Evolutionary conservation across 2,113 vertebrate species (phyloP), one percentile per base, ranked within the genome.

Genomic region (Proterorhinus semilunaris): DNA sequence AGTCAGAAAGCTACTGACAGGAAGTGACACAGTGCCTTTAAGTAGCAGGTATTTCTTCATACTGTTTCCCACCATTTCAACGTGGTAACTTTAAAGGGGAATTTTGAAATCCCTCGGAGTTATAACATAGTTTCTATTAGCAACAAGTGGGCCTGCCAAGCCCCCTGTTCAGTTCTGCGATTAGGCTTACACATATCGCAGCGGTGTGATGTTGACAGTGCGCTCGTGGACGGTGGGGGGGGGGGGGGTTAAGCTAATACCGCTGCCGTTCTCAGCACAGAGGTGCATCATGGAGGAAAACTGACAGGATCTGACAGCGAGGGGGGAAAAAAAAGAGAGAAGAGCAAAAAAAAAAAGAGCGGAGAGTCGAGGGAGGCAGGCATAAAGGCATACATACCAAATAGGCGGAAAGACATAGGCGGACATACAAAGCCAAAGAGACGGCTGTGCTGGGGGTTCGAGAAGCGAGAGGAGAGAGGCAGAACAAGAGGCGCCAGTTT

Each of bases 401-500:
- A 83, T 61, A 85, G 75, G 76, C 70, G 54, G 72, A 87, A 79
- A 86, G 83, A 86, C 80, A 83, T 78, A 85, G 88, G 80, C 76
- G 72, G 83, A 85, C 82, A 83, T 79, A 78, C 76, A 81, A 76
- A 81, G 83, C 72, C 71, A 58, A 68, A 43, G 61, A 51, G 51
- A 36, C 62, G 55, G 46, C 11, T 44, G 68, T 61, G 68, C 6
- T 54, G 66, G 62, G 74, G 42, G 51, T 48, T 54, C 43, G 65
- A 69, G 52, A 63, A 63, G 67, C 59, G 55, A 45, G 47, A 75
- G 69, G 75, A 64, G 68, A 65, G 63, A 79, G 70, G 4, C 27
- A 36, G 27, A 81, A 75, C 62, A 82, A 86, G 83, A 86, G 81
- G 83, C 86, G 86, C 90, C 88, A 90, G 87, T 90, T 89, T 91